A percentile compares a stretch with the other conserved stretches of the same genome.
These are phyloP conservation scores for human (Homo sapiens) DNA, from an alignment of 2,113 vertebrate genomes.

Conservation along the genomic window DNA sequence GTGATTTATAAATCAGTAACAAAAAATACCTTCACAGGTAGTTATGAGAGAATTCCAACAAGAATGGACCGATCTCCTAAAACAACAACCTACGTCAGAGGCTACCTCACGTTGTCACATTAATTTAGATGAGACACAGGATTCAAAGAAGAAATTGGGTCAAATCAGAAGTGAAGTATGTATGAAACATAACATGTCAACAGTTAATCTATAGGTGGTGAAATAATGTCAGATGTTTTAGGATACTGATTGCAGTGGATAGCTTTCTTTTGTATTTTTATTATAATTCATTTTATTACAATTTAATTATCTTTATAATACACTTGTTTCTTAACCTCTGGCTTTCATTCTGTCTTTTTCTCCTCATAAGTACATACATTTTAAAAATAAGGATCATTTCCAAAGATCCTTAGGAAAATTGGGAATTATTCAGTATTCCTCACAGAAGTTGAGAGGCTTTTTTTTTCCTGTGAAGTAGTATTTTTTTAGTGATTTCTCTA, in stretches of 20 bases:
- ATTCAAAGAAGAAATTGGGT: slow-evolving; percentile 89
- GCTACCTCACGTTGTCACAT: slow-evolving; percentile 89
- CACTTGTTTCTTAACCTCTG: no score
- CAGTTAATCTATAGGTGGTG: background rate
- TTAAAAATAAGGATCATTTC: background rate
- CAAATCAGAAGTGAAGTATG: slow-evolving; percentile 89
- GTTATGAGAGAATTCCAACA: slow-evolving; percentile 91
- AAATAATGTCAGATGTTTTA: background rate
- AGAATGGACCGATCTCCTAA: slow-evolving; percentile 93
- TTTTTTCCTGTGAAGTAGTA: background rate
- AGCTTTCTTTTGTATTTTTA: no score
- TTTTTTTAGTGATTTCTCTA: no score
- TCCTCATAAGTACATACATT: no score
- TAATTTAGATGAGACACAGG: slow-evolving; percentile 89
- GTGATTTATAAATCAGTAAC: background rate
- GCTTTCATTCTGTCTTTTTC: no score
- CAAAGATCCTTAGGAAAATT: no score
- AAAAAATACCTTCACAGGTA: slow-evolving; percentile 80
- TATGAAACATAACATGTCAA: slow-evolving; percentile 59
- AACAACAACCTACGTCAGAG: slow-evolving; percentile 94
- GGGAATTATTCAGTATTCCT: no score
- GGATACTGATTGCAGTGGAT: no score
- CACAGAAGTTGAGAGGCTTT: background rate
- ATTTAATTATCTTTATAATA: no score
- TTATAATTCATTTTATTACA: background rate